phyloP scores from a whole-genome alignment of 2,888 invertebrate genomes.

The Anoncus sp. region DNA sequence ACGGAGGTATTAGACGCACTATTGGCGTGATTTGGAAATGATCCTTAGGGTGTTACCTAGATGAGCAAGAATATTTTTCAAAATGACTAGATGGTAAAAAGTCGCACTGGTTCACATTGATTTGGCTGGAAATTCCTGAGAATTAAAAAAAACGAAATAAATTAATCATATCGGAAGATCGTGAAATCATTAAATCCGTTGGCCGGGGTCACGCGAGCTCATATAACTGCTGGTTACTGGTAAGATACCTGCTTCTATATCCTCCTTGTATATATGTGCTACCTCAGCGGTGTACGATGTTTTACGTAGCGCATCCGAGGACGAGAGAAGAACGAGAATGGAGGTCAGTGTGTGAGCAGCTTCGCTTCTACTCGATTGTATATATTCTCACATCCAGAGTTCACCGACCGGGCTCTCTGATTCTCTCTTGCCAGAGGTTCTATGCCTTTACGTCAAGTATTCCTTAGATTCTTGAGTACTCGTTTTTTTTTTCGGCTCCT shows the following conservation, averaged over 20 bases:
- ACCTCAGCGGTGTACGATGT: slow-evolving; percentile 56
- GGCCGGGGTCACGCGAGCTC: slow-evolving; percentile 29
- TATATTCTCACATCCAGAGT: slow-evolving; percentile 71
- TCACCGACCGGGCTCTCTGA: slow-evolving; percentile 73
- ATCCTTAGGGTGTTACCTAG: too few relatives aligned
- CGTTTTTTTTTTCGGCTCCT: slow-evolving; percentile 22
- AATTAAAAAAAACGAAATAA: background rate
- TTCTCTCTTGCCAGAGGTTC: slow-evolving; percentile 53
- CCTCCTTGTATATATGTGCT: slow-evolving; percentile 19
- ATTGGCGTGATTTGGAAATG: too few relatives aligned
- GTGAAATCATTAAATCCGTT: slow-evolving; percentile 14
- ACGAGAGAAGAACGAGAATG: slow-evolving; percentile 72
- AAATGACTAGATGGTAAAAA: too few relatives aligned
- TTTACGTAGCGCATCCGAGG: slow-evolving; percentile 61
- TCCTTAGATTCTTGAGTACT: slow-evolving; percentile 22
- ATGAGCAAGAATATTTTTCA: too few relatives aligned
- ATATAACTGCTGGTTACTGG: background rate
- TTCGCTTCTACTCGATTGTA: slow-evolving; percentile 73
- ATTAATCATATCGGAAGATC: slow-evolving; percentile 9
- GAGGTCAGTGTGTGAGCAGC: slow-evolving; percentile 82
- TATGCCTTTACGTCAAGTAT: slow-evolving; percentile 43
- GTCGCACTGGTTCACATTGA: too few relatives aligned
- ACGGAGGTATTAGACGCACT: too few relatives aligned
- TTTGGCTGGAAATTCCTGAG: too few relatives aligned
- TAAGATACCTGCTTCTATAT: slow-evolving; percentile 17